Evolutionary conservation across 2,888 invertebrate genomes (phyloP).

Genomic region (Leucoma salicis): DNA sequence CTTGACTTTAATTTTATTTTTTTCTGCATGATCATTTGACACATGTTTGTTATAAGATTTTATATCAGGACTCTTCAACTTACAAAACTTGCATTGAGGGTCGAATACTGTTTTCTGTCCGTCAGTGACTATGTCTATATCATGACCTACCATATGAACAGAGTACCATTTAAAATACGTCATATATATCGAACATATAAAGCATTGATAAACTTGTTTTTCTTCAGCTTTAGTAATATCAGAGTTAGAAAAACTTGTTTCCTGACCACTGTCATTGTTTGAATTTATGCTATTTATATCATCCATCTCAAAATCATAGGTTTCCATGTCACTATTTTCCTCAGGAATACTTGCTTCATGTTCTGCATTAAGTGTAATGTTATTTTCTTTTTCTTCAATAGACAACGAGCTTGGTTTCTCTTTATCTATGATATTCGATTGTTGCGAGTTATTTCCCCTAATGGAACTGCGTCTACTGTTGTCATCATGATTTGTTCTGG

Average conservation of each 20-base stretch:
- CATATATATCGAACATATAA: conserved; percentile 42
- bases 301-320: background rate
- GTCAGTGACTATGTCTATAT: conserved; percentile 20
- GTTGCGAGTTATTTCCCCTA: background rate
- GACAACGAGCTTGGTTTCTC: no score
- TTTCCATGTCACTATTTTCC: background rate
- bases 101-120: conserved; percentile 36
- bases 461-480: background rate
- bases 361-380: background rate
- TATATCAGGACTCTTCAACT: conserved; percentile 21
- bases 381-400: background rate
- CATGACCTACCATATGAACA: conserved; percentile 41
- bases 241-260: background rate
- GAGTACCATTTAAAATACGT: conserved; percentile 21
- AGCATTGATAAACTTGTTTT: conserved; percentile 30
- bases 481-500: background rate
- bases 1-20: conserved; percentile 2
- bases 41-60: conserved; percentile 36
- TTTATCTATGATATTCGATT: background rate
- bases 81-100: conserved; percentile 46
- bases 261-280: background rate
- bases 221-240: background rate
- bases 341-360: background rate
- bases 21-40: conserved; percentile 19
- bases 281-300: background rate